Evolutionary conservation across 2,888 invertebrate species (phyloP), one percentile per base, ranked within the genome.

Genomic region (Zaprionus obscuricornis): DNA sequence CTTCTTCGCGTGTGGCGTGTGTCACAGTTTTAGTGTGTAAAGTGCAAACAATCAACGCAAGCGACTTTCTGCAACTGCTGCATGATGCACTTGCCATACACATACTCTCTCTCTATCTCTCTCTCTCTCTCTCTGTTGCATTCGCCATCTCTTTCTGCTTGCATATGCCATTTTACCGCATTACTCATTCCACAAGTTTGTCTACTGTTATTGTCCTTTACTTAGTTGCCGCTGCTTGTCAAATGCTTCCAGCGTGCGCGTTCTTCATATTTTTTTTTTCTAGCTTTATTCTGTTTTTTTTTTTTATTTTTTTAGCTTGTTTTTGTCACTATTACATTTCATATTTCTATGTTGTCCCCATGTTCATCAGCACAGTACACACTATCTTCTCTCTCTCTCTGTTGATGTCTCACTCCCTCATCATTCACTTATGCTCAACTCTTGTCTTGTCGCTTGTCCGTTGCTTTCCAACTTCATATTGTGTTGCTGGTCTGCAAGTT

Each of bases 1-100:
- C 24, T 20, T 29, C 50, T 14, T 27, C 37, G 52, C 45, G 34
- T 34, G 34, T 27, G n/a, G 73, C 54, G 51, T 74, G 62, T 79
- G 70, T 67, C 68, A 57, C 55, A 71, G 65, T 78, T 82, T 71
- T 66, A 74, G 79, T 79, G 83, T 76, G 68, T 60, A 76, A 83
- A 78, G 83, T 78, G 78, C 78, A 78, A 78, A 78, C 83, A 78
- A 78, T 78, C 83, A 83, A 79, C 83, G 71, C 79, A 46, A 76
- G 79, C 83, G 83, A 79, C 68, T 83, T 78, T 60, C 64, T 69
- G 78, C 74, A 64, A 64, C 64, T 71, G 57, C 63, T 39, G 66
- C 70, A 51, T 51, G 66, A 62, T 66, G 66, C 50, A 67, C 37
- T 64, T 11, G 10, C 24, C 3, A 17, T 16, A 26, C 22, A n/a